Conservation (phyloP, 2,797 vertebrate species). For the Lateolabrax maculatus region DNA sequence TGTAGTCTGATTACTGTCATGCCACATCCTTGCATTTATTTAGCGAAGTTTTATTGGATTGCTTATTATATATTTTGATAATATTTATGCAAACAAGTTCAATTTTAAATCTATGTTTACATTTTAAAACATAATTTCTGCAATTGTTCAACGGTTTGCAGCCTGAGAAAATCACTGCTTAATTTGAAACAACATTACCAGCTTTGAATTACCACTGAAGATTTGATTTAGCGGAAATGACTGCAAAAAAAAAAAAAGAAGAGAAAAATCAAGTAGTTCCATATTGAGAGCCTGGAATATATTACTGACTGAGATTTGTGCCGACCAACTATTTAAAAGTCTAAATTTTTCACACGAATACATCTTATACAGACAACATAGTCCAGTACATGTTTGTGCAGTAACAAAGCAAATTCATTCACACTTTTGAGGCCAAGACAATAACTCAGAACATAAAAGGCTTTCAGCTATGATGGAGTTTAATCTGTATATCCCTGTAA, state of each 20-base stretch:
- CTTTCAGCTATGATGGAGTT: not conserved
- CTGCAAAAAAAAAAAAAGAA: too few relatives aligned
- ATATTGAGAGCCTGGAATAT: slow-evolving; percentile 2
- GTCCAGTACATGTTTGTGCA: not conserved
- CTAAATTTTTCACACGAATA: not conserved
- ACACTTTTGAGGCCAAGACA: not conserved
- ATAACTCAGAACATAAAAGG: not conserved
- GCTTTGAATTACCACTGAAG: not conserved
- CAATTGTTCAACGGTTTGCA: not conserved
- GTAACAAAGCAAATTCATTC: not conserved
- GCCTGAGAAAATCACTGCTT: not conserved
- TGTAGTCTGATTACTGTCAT: not conserved
- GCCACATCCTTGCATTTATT: not conserved
- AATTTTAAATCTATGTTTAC: too few relatives aligned
- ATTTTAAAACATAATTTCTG: too few relatives aligned
- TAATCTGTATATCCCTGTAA: not conserved
- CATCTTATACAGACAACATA: not conserved
- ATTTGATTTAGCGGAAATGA: not conserved
- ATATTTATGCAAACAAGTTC: too few relatives aligned
- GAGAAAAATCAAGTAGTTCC: not conserved
- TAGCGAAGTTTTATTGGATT: not conserved
- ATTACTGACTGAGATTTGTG: not conserved
- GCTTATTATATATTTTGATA: not conserved
- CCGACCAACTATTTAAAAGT: not conserved
- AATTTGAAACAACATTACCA: not conserved